Evolutionary conservation across 2,888 invertebrate species (phyloP).

Genomic region (Brassicogethes aeneus): DNA sequence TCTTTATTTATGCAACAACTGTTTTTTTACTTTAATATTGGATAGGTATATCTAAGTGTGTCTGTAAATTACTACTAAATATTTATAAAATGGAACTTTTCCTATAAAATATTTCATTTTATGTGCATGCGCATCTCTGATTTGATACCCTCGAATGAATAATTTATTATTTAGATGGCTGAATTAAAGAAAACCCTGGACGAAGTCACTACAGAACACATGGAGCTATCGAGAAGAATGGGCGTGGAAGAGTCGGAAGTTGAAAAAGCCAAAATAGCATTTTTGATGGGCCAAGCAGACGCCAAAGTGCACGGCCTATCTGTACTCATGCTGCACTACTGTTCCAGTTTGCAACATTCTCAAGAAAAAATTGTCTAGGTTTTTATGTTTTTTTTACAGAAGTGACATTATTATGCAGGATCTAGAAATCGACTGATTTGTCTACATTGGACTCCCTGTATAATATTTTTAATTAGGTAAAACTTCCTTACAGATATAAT

Average conservation of each 20-base stretch:
- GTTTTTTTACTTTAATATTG: too few relatives aligned
- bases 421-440: too few relatives aligned
- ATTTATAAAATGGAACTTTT: too few relatives aligned
- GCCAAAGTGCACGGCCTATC: slow-evolving; percentile 85
- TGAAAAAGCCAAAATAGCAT: slow-evolving; percentile 42
- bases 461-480: too few relatives aligned
- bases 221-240: slow-evolving; percentile 43
- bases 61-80: too few relatives aligned
- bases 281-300: slow-evolving; percentile 58
- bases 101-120: too few relatives aligned
- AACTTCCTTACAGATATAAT: too few relatives aligned
- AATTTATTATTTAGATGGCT: slow-evolving; percentile 51
- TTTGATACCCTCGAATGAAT: too few relatives aligned
- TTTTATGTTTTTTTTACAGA: slow-evolving; percentile 1
- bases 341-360: slow-evolving; percentile 83
- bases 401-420: slow-evolving; percentile 2
- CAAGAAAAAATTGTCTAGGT: slow-evolving; percentile 36
- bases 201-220: slow-evolving; percentile 53
- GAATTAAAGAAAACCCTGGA: slow-evolving; percentile 70
- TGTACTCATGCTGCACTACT: slow-evolving; percentile 89
- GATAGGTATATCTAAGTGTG: too few relatives aligned
- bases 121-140: too few relatives aligned
- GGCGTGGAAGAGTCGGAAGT: slow-evolving; percentile 37
- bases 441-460: too few relatives aligned
- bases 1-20: too few relatives aligned